phyloP scores from a whole-genome alignment of 2,113 vertebrate species.

The Ageneiosus marmoratus region DNA sequence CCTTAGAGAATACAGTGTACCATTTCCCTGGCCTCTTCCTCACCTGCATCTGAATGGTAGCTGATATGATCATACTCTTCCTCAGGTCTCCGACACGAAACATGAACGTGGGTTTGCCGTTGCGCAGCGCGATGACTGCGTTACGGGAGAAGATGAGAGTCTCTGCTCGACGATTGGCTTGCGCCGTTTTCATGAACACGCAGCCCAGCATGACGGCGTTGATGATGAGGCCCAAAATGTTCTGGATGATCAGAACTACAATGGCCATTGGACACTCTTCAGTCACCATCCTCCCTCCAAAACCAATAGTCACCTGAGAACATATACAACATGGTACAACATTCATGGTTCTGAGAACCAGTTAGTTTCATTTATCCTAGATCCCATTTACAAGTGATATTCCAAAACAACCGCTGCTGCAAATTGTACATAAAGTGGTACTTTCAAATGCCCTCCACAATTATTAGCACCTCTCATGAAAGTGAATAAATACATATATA shows the following conservation, averaged over 20 bases:
- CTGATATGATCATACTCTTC: slow-evolving; percentile 85
- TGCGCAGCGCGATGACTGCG: slow-evolving; percentile 75
- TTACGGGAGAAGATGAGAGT: slow-evolving; percentile 82
- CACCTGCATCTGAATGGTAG: slow-evolving; percentile 80
- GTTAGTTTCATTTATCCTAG: neutral
- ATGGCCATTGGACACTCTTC: slow-evolving; percentile 82
- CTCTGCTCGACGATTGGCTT: slow-evolving; percentile 81
- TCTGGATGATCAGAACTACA: slow-evolving; percentile 79
- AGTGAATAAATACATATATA: no score
- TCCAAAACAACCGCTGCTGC: neutral
- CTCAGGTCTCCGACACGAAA: slow-evolving; percentile 80
- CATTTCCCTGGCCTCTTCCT: slow-evolving; percentile 17
- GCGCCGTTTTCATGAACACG: slow-evolving; percentile 85
- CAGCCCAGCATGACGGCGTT: slow-evolving; percentile 84
- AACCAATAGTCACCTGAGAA: slow-evolving; percentile 79
- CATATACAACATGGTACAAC: neutral
- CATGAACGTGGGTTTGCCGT: slow-evolving; percentile 78
- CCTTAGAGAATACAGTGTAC: neutral
- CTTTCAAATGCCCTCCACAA: neutral
- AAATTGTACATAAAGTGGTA: neutral
- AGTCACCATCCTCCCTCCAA: slow-evolving; percentile 81
- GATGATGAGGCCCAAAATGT: slow-evolving; percentile 80
- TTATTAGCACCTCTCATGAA: neutral
- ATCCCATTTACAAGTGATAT: neutral
- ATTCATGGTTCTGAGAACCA: neutral